A percentile compares a stretch with the other conserved stretches of the same genome.
phyloP scores from a whole-genome alignment of 2,113 vertebrate species.

The Rutilus rutilus region DNA sequence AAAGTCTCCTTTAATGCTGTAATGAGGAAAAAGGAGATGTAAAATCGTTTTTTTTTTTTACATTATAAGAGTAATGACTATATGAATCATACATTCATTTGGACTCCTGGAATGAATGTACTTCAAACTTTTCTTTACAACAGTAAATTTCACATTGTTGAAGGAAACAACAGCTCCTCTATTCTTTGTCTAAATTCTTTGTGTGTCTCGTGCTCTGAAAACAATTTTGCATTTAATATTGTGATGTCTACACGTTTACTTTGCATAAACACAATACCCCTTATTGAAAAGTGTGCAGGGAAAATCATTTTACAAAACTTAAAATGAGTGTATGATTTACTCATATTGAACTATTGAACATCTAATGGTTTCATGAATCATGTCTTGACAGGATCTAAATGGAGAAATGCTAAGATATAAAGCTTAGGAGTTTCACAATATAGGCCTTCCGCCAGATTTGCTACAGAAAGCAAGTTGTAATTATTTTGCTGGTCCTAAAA shows the following conservation, averaged over 20 bases:
- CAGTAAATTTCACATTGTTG: background rate
- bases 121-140: background rate
- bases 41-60: no score
- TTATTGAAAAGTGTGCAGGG: background rate
- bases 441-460: no score
- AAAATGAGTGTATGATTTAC: background rate
- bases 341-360: background rate
- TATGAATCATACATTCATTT: no score
- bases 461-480: no score
- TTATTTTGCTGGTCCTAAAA: no score
- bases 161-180: background rate
- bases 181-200: background rate
- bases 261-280: background rate
- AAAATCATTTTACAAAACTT: background rate
- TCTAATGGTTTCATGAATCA: constrained; percentile 6
- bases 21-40: no score
- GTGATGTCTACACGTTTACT: background rate
- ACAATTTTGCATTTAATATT: background rate
- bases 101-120: background rate
- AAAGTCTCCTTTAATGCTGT: no score
- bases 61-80: no score
- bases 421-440: no score
- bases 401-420: background rate
- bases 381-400: background rate
- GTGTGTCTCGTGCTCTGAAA: background rate